Evolutionary conservation across 2,888 invertebrate genomes (phyloP).

Genomic region (Ametastegia equiseti): DNA sequence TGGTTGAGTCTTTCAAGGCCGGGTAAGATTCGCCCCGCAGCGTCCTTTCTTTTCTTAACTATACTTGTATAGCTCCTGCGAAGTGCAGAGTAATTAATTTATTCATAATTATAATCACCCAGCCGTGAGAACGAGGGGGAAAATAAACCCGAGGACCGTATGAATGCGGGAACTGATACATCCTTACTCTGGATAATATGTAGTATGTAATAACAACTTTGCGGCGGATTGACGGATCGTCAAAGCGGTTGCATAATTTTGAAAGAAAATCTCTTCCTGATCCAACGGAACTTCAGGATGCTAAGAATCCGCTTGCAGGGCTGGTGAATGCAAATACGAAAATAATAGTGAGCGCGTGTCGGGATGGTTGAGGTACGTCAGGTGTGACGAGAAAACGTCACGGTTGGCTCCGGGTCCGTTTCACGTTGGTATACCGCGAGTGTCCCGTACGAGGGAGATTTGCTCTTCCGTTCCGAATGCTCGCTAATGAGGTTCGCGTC

Average conservation of each 20-base stretch:
- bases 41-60: slow-evolving; percentile 5
- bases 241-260: background rate
- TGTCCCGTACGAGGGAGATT: background rate
- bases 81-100: slow-evolving; percentile 8
- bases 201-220: background rate
- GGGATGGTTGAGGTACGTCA: background rate
- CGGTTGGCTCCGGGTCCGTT: background rate
- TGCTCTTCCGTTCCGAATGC: slow-evolving; percentile 40
- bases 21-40: slow-evolving; percentile 10
- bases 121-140: slow-evolving; percentile 12
- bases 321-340: background rate
- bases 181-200: too few species aligned
- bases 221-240: background rate
- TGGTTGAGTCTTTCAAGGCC: slow-evolving; percentile 13
- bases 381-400: slow-evolving; percentile 29
- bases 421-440: slow-evolving; percentile 19
- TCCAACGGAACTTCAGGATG: background rate
- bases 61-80: background rate
- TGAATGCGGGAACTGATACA: background rate
- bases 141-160: background rate
- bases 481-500: slow-evolving; percentile 7
- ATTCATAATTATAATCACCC: slow-evolving; percentile 6
- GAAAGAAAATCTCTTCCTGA: background rate
- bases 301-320: background rate
- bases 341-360: slow-evolving; percentile 7